Percentiles rank a stretch among this genome's conserved stretches.
Evolutionary conservation across 1,140 invertebrate species (phyloP).

Genomic region (Megalopta genalis): DNA sequence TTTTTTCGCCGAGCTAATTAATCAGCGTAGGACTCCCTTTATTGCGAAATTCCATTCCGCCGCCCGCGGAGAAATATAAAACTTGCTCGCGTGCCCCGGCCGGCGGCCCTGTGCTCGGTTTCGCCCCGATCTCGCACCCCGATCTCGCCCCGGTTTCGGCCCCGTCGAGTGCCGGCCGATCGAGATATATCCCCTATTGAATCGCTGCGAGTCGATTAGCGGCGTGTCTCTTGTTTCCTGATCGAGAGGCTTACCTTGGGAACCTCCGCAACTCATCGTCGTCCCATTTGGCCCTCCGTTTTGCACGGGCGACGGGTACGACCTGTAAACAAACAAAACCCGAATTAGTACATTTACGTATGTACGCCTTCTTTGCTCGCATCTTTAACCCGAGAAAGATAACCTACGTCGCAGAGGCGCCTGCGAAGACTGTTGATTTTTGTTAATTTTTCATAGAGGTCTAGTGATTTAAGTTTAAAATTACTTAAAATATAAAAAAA

Average conservation of each 20-base stretch:
- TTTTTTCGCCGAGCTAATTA: slow-evolving; percentile 55
- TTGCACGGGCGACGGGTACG: slow-evolving; percentile 77
- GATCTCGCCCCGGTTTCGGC: too few relatives aligned
- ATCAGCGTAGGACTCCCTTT: slow-evolving; percentile 42
- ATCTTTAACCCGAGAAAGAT: too few relatives aligned
- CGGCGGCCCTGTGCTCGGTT: too few relatives aligned
- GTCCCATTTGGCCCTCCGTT: slow-evolving; percentile 74
- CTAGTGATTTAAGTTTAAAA: too few relatives aligned
- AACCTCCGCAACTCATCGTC: slow-evolving; percentile 74
- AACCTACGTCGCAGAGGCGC: too few relatives aligned
- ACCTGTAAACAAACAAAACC: slow-evolving; percentile 68
- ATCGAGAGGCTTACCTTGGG: slow-evolving; percentile 51
- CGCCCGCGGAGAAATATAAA: not conserved
- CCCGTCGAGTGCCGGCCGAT: too few relatives aligned
- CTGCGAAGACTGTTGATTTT: too few relatives aligned
- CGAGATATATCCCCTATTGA: too few relatives aligned
- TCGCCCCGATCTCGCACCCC: not conserved
- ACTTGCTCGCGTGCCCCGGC: not conserved
- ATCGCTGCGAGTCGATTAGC: not conserved
- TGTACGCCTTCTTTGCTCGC: too few relatives aligned
- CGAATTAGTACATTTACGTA: too few relatives aligned
- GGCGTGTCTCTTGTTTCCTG: not conserved
- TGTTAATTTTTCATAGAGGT: too few relatives aligned
- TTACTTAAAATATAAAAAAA: too few relatives aligned
- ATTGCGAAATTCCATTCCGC: slow-evolving; percentile 28